These are phyloP conservation scores for Rapana venosa DNA, from an alignment of 2,888 invertebrate species.

Conservation along the genomic window DNA sequence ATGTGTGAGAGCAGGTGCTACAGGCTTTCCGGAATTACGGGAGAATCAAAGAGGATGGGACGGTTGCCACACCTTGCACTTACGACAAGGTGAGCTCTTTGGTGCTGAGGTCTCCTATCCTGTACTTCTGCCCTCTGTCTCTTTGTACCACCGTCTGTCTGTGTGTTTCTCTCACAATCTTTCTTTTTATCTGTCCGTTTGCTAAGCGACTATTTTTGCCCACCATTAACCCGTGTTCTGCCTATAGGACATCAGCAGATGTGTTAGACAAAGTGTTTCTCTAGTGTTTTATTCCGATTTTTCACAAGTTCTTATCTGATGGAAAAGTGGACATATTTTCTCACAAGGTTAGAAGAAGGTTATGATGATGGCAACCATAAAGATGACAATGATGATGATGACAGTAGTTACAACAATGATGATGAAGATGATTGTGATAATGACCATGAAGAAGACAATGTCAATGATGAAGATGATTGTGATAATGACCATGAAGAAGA, in stretches of 20 bases:
- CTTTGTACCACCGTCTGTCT: not conserved
- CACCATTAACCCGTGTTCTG: too few relatives aligned
- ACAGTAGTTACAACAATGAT: not conserved
- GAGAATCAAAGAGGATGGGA: constrained; percentile 59
- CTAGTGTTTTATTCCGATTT: too few relatives aligned
- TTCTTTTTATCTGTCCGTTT: too few relatives aligned
- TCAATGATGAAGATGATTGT: not conserved
- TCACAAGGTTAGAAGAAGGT: too few relatives aligned
- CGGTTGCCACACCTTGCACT: constrained; percentile 65
- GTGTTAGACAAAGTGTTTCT: too few relatives aligned
- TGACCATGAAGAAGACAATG: not conserved
- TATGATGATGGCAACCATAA: not conserved
- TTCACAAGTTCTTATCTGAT: too few relatives aligned
- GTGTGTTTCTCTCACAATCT: too few relatives aligned
- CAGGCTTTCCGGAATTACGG: constrained; percentile 67
- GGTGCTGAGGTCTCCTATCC: not conserved
- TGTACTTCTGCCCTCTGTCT: not conserved
- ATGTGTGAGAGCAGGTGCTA: too few relatives aligned
- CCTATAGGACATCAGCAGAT: too few relatives aligned
- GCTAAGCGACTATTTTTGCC: too few relatives aligned
- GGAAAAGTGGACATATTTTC: too few relatives aligned
- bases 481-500: too few relatives aligned
- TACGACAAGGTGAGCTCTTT: constrained; percentile 68
- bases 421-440: not conserved
- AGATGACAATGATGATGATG: not conserved